These are phyloP conservation scores for Carabus problematicus DNA, from an alignment of 2,888 invertebrate species.

Conservation along the genomic window DNA sequence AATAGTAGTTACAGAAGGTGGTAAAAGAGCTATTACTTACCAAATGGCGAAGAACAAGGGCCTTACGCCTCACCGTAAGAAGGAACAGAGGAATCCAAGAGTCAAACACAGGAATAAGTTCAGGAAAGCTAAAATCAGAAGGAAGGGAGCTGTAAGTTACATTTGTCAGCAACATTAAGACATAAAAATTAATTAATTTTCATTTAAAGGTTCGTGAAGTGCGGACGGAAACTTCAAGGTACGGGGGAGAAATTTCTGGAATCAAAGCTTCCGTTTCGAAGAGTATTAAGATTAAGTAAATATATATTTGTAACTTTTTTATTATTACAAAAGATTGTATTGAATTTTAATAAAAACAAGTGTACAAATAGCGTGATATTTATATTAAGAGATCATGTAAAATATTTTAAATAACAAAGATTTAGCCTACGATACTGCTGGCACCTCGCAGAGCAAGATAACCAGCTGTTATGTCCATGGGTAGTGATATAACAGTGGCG, in stretches of 20 bases:
- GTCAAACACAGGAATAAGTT: slow-evolving; percentile 94
- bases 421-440: slow-evolving; percentile 74
- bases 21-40: slow-evolving; percentile 87
- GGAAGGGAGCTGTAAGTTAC: slow-evolving; percentile 84
- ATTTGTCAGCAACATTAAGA: not conserved
- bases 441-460: slow-evolving; percentile 87
- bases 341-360: too few relatives aligned
- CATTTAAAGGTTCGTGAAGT: slow-evolving; percentile 73
- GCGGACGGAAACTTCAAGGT: slow-evolving; percentile 79
- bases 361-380: too few relatives aligned
- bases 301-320: slow-evolving; percentile 37
- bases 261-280: slow-evolving; percentile 90
- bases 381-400: not conserved
- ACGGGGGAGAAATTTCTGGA: slow-evolving; percentile 93
- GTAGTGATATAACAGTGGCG: slow-evolving; percentile 81
- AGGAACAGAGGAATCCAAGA: slow-evolving; percentile 91
- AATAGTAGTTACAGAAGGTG: slow-evolving; percentile 50
- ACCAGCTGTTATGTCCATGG: slow-evolving; percentile 91
- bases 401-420: slow-evolving; percentile 13
- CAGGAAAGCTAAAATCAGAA: slow-evolving; percentile 88
- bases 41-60: slow-evolving; percentile 97
- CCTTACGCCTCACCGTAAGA: slow-evolving; percentile 87
- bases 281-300: slow-evolving; percentile 84
- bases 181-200: slow-evolving; percentile 25
- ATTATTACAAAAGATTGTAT: slow-evolving; percentile 26